phyloP scores from a whole-genome alignment of 2,888 invertebrate species.

The Orchestes rusci region DNA sequence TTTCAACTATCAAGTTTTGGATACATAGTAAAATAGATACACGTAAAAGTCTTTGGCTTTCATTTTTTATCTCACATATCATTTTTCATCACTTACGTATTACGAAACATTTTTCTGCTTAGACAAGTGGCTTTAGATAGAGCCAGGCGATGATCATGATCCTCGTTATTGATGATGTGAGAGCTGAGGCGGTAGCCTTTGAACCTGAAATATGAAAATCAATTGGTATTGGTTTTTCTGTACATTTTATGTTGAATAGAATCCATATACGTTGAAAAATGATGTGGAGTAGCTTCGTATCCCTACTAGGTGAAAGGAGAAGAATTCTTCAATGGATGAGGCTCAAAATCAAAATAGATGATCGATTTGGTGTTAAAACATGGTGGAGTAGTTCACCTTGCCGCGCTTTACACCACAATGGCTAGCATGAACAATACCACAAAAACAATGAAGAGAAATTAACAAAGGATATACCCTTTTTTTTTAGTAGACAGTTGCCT shows the following conservation, averaged over 20 bases:
- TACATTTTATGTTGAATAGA: background rate
- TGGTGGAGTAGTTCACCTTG: too few species aligned
- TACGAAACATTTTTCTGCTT: conserved; percentile 3
- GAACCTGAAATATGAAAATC: conserved; percentile 15
- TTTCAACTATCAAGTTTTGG: conserved; percentile 4
- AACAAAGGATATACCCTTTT: too few species aligned
- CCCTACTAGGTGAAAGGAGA: too few species aligned
- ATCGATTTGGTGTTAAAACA: too few species aligned
- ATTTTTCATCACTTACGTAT: background rate
- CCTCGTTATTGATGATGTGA: conserved; percentile 8
- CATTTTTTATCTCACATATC: conserved; percentile 8
- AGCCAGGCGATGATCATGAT: conserved; percentile 13
- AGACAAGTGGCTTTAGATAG: conserved; percentile 11
- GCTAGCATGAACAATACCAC: too few species aligned
- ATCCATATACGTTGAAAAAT: too few species aligned
- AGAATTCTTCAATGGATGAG: too few species aligned
- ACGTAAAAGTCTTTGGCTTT: conserved; percentile 23
- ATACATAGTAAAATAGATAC: conserved; percentile 13
- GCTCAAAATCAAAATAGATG: too few species aligned
- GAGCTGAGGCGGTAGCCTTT: conserved; percentile 5
- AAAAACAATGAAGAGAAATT: too few species aligned
- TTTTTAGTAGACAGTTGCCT: too few species aligned
- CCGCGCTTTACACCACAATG: too few species aligned
- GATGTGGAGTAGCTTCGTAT: too few species aligned
- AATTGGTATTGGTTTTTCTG: background rate